Evolutionary conservation across 35 echinoderm and acorn worm genomes (phyloP).

Genomic region (Ophioderma brevispina): DNA sequence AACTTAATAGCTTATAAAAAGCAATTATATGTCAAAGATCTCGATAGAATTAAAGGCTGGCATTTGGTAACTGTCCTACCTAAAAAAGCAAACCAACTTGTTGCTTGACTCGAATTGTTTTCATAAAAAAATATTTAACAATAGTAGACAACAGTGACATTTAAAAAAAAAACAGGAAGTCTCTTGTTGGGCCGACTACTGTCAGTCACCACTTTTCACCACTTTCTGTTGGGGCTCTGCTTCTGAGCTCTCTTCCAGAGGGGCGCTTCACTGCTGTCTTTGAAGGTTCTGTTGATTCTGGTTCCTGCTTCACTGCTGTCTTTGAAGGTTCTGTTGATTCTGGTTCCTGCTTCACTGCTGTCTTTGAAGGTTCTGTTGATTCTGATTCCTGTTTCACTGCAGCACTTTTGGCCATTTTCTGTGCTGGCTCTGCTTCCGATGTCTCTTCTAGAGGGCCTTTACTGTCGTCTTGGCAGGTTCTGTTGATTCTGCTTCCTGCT

Average conservation of each 20-base stretch:
- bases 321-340: neutral
- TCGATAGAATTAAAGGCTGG: too few relatives aligned
- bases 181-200: too few relatives aligned
- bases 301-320: neutral
- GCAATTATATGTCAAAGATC: too few relatives aligned
- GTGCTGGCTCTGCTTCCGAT: neutral
- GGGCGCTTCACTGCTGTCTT: constrained; percentile 20
- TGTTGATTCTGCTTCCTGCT: neutral
- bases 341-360: neutral
- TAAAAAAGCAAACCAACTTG: too few relatives aligned
- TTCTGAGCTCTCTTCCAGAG: neutral
- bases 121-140: too few relatives aligned
- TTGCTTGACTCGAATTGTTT: too few relatives aligned
- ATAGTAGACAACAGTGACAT: too few relatives aligned
- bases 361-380: too few relatives aligned
- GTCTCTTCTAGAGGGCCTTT: constrained; percentile 33
- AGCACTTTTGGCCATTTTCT: constrained; percentile 6
- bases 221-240: neutral
- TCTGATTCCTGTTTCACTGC: too few relatives aligned
- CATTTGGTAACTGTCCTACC: too few relatives aligned
- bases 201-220: neutral
- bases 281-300: neutral
- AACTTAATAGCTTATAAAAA: too few relatives aligned
- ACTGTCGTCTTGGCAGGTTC: neutral
- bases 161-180: too few relatives aligned